Base-by-base conservation (phyloP, 1,140 invertebrate species). In the Branchinecta lindahli region DNA sequence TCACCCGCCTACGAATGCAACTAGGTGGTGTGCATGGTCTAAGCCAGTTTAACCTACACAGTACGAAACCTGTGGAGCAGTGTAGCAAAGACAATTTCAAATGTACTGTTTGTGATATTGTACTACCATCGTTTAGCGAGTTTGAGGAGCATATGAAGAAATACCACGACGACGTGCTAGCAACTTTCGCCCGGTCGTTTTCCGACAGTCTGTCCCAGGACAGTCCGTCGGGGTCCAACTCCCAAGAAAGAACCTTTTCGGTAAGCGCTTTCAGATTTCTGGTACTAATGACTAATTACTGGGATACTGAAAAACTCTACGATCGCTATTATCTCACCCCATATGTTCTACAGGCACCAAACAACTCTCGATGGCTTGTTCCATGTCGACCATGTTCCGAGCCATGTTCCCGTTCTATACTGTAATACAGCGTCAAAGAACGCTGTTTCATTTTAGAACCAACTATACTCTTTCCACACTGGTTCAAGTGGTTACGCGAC, bases 21-120 rank as follows among this genome's bases (percentile, higher is more conserved):
- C 21, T 45, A 18, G 45, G 46, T 45, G 68, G 33, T 46, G 68
- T 15, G 21, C 15, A 44, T 15, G 67, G 67, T 18, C 75, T 66
- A 74, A 80, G 21, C 81, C 33, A 33, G 33, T 33, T 33, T 33
- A 33, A 33, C 33, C 33, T 33, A 33, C 33, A 33, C 2, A 33
- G 33, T 33, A 20, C 52, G 18, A 61, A 20, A 61, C 52, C 52
- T 61, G 72, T 85, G 84, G 74, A 82, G 81, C 7, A 85, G 85
- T 74, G 76, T 72, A 66, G 85, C 85, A 77, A 85, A 85, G 75
- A 20, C 18, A 61, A 61, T 20, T 61, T 61, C 18, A 12, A 20
- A 20, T 61, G 52, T 20, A 61, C 12, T 61, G 52, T 61, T 15
- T 61, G 52, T 61, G 52, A 61, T 15, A 12, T 61, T 61, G 52